phyloP scores from a whole-genome alignment of 2,797 vertebrate species.

The Hapalemur alaotrensis region DNA sequence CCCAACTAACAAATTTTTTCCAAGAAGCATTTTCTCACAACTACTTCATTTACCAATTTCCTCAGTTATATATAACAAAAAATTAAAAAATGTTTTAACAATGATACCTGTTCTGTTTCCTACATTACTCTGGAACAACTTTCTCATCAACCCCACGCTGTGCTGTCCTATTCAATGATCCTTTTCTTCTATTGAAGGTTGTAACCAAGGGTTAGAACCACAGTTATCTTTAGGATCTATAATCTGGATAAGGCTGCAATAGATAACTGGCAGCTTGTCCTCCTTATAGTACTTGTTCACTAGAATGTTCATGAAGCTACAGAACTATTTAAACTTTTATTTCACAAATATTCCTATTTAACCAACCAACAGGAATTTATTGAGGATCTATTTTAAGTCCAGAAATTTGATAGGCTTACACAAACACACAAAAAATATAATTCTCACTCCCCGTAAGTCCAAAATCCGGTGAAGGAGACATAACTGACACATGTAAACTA shows the following conservation, averaged over 20 bases:
- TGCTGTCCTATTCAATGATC: neutral
- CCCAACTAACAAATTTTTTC: neutral
- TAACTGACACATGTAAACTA: neutral
- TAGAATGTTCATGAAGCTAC: neutral
- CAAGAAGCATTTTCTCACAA: constrained; percentile 44
- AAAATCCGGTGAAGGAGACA: neutral
- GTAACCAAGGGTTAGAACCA: neutral
- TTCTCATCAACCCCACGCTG: neutral
- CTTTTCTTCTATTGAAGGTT: neutral
- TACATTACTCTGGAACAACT: neutral
- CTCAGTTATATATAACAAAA: neutral
- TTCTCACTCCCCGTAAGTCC: neutral
- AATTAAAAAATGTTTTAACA: neutral
- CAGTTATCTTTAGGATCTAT: neutral
- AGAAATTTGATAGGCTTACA: neutral
- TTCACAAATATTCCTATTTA: neutral
- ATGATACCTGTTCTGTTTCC: neutral
- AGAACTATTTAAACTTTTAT: neutral
- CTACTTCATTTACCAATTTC: neutral
- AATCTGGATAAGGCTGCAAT: neutral
- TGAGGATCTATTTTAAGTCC: neutral
- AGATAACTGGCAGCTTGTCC: neutral
- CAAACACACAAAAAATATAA: neutral
- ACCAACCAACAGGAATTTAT: constrained; percentile 9
- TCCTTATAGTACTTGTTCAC: neutral